Conservation (phyloP, 2,888 invertebrate species). For the Polyommatus icarus region DNA sequence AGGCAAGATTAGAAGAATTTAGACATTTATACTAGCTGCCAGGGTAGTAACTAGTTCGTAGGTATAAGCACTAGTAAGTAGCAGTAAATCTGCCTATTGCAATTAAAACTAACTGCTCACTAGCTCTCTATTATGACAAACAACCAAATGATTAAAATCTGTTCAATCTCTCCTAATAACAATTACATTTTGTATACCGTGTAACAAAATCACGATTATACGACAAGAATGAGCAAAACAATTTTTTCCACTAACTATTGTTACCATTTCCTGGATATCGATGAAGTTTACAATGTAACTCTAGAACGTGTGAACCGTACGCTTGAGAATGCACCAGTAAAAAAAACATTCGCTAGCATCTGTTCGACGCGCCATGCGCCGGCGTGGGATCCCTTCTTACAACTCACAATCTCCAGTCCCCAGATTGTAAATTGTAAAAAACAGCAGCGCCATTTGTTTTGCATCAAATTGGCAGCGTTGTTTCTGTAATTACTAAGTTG, state of each 20-base stretch:
- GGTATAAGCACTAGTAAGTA: no score
- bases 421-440: constrained; percentile 22
- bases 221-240: neutral
- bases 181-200: no score
- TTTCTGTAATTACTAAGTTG: constrained; percentile 29
- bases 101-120: no score
- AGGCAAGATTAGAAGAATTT: neutral
- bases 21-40: neutral
- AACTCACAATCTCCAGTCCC: constrained; percentile 19
- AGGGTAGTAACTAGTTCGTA: no score
- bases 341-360: constrained; percentile 29
- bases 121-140: no score
- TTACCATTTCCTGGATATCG: constrained; percentile 18
- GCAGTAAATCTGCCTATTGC: no score
- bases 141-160: no score
- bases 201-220: neutral
- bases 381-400: constrained; percentile 13
- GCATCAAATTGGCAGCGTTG: neutral
- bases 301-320: constrained; percentile 31
- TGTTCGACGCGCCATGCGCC: constrained; percentile 26
- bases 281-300: constrained; percentile 26
- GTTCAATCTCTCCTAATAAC: no score
- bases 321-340: constrained; percentile 21
- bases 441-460: constrained; percentile 2
- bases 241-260: neutral